Percentiles rank a stretch among this genome's conserved stretches.
phyloP scores from a whole-genome alignment of 2,797 vertebrate species.

The Acipenser oxyrinchus region DNA sequence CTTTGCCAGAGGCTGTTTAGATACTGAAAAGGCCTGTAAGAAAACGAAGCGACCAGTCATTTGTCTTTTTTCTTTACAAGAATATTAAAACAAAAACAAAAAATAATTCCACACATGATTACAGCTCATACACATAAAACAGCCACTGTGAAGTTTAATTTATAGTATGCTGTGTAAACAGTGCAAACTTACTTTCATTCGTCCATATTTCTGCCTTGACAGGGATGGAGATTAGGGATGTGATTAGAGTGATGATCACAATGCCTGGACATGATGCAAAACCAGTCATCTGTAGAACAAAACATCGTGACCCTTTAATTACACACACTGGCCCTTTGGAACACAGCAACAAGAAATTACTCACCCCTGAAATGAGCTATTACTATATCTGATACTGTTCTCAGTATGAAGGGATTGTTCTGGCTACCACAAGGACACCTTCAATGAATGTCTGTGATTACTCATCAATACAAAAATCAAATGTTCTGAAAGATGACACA shows the following conservation, averaged over 20 bases:
- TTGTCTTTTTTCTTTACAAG: no score
- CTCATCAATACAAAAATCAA: neutral
- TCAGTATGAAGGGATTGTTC: no score
- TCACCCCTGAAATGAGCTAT: no score
- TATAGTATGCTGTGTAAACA: no score
- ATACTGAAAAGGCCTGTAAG: no score
- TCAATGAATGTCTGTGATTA: neutral
- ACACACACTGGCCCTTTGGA: neutral
- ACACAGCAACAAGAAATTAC: neutral
- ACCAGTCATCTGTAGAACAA: slow-evolving; percentile 54
- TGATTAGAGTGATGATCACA: slow-evolving; percentile 63
- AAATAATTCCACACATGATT: no score
- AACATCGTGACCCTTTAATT: neutral
- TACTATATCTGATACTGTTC: no score
- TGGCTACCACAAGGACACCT: no score
- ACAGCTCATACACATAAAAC: slow-evolving; percentile 33
- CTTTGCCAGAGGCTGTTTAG: no score
- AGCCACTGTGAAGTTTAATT: neutral
- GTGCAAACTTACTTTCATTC: slow-evolving; percentile 54
- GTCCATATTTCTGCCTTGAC: slow-evolving; percentile 51
- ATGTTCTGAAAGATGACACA: no score
- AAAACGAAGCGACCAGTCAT: no score
- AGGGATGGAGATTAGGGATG: slow-evolving; percentile 43
- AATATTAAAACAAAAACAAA: no score
- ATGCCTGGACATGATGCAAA: slow-evolving; percentile 53